Base-by-base conservation (phyloP, 2,113 vertebrate species). In the Oreochromis niloticus region DNA sequence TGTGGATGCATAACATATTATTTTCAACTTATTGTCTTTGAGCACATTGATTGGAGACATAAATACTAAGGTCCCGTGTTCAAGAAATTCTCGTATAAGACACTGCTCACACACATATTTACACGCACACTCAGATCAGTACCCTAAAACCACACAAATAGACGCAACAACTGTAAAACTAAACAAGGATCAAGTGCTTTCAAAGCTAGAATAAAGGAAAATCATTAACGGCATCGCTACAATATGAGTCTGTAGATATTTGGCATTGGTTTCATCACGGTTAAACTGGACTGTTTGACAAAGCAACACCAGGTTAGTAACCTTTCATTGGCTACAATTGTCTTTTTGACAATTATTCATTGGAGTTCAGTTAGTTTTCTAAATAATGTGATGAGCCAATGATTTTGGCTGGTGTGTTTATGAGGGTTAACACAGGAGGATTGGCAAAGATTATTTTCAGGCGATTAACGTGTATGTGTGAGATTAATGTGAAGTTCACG, bases 211-310 rank as follows among this genome's bases (percentile, higher is more conserved):
- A 75, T 48, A 50, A 56, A 57, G 9, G 56, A 66, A 54, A 68
- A 84, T 48, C 7, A 56, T 81, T 9, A 63, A 63, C 32, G 43
- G 61, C 14, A 52, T 66, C 9, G 41, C 16, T 32, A 55, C 63
- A 83, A 54, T 68, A 59, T 71, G 43, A 34, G 30, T 36, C 3
- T 48, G 80, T 12, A 11, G 57, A 87, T 22, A 78, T 95, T 93
- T 95, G 92, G 91, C 90, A 93, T 79, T 82, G 17, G 79, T 50
- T 83, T 73, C 16, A 88, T 48, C 41, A 16, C 14, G 8, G 79
- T 52, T 52, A 30, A 78, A 32, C 55, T 61, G 16, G 10, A 55
- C 57, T 34, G 79, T 52, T 80, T 27, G 43, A 27, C 24, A 57
- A 27, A 16, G 5, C 48, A 83, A 83, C 88, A 82, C 71, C 48